phyloP scores from a whole-genome alignment of 2,113 vertebrate species.

The Dolichotis patagonum region DNA sequence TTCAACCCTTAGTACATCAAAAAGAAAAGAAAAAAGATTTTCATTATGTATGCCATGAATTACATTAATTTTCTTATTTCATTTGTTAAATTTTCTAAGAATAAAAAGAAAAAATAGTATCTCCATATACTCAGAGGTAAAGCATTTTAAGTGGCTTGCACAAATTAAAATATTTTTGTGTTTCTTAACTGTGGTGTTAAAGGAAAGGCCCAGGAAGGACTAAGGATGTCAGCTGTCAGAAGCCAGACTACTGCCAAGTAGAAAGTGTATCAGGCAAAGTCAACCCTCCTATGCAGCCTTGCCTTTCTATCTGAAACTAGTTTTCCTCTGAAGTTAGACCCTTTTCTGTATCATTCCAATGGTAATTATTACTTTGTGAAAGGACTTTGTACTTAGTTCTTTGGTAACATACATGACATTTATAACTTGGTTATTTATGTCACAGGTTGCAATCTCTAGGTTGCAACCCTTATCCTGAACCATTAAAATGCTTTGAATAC shows the following conservation, averaged over 20 bases:
- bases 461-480: background rate
- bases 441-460: background rate
- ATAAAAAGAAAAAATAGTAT: background rate
- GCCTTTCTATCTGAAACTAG: background rate
- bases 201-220: background rate
- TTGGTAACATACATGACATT: background rate
- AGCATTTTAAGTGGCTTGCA: background rate
- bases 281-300: background rate
- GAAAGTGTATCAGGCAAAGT: background rate
- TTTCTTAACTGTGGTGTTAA: background rate
- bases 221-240: background rate
- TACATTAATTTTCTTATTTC: conserved; percentile 29
- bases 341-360: background rate
- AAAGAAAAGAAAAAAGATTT: background rate
- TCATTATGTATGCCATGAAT: background rate
- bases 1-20: background rate
- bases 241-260: background rate
- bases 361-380: background rate
- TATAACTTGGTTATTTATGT: background rate
- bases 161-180: background rate
- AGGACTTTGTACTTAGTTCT: background rate
- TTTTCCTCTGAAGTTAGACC: conserved; percentile 5
- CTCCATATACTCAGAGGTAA: background rate
- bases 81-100: conserved; percentile 42
- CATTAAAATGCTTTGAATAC: conserved; percentile 10